These are phyloP conservation scores for Oncorhynchus tshawytscha DNA, from an alignment of 2,113 vertebrate genomes.

Conservation along the genomic window DNA sequence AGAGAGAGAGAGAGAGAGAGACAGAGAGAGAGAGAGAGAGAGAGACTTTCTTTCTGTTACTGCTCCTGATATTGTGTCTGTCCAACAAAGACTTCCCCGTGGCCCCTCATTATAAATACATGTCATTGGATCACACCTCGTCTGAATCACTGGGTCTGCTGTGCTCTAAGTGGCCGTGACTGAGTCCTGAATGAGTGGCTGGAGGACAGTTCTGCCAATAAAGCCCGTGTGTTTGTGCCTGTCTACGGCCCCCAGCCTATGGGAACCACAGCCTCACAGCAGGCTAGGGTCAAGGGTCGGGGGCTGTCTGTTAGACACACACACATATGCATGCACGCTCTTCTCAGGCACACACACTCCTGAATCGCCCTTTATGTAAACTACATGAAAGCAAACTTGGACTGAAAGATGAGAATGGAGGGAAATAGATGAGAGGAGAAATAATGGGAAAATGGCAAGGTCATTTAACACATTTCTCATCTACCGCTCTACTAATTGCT, in stretches of 20 bases:
- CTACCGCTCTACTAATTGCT: too few species aligned
- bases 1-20: too few species aligned
- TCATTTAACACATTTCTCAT: too few species aligned
- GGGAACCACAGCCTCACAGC: constrained; percentile 64
- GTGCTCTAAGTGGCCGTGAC: constrained; percentile 76
- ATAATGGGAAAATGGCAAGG: background rate
- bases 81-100: constrained; percentile 71
- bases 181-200: constrained; percentile 76
- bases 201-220: constrained; percentile 65
- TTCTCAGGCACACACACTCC: background rate
- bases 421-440: background rate
- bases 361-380: background rate
- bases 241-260: constrained; percentile 49
- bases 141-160: constrained; percentile 72
- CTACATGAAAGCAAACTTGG: background rate
- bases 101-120: constrained; percentile 75
- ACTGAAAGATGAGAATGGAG: background rate
- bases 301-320: constrained; percentile 34
- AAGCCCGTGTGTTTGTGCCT: constrained; percentile 47
- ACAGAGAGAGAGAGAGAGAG: too few species aligned
- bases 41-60: constrained; percentile 14
- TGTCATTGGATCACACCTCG: constrained; percentile 77
- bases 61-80: constrained; percentile 61
- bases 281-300: constrained; percentile 54
- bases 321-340: constrained; percentile 9